phyloP scores from a whole-genome alignment of 2,113 vertebrate genomes.

The Piprites chloris region DNA sequence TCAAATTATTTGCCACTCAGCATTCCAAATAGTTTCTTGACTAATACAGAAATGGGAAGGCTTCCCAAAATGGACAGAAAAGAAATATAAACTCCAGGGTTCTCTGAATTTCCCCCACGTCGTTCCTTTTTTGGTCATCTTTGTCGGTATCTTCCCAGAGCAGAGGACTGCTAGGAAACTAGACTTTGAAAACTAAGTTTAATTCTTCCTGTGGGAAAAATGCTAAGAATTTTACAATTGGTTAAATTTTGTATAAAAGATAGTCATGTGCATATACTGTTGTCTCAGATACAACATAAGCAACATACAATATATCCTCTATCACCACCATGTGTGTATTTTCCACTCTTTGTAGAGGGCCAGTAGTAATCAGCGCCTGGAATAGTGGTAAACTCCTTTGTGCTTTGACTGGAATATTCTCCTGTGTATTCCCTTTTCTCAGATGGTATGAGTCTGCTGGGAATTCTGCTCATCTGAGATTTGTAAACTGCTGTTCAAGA shows the following conservation, averaged over 20 bases:
- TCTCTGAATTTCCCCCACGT: background rate
- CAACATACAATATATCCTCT: background rate
- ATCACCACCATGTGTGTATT: background rate
- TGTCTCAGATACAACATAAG: background rate
- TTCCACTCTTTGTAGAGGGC: background rate
- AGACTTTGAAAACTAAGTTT: background rate
- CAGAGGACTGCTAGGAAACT: background rate
- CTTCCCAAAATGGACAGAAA: background rate
- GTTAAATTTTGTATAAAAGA: background rate
- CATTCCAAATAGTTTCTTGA: background rate
- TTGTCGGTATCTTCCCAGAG: background rate
- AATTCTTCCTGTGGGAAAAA: background rate
- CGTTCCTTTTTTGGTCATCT: background rate
- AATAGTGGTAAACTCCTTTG: background rate
- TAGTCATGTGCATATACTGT: background rate
- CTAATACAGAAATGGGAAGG: background rate
- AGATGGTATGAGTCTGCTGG: background rate
- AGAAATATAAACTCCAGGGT: background rate
- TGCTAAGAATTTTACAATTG: background rate
- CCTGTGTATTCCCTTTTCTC: background rate
- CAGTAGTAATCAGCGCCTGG: background rate
- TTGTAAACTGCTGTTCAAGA: background rate
- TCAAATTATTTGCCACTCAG: background rate
- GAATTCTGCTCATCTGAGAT: background rate
- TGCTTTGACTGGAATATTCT: background rate